These are phyloP conservation scores for Actinopyga echinites DNA, from an alignment of 53 echinoderm and acorn worm genomes.

Conservation along the genomic window DNA sequence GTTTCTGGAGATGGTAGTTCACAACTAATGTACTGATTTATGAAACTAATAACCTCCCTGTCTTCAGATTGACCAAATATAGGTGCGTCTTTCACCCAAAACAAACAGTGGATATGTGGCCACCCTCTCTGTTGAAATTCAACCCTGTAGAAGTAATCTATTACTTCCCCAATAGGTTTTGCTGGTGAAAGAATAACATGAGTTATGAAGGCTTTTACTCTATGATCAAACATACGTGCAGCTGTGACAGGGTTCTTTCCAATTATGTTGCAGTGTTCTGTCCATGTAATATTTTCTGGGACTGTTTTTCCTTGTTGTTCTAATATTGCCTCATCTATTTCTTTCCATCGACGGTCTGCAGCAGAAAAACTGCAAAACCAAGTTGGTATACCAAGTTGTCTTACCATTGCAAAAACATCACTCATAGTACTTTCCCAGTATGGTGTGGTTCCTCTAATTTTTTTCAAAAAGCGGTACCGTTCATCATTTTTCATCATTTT, in stretches of 20 bases:
- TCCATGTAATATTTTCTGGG: conserved; percentile 50
- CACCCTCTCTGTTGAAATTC: conserved; percentile 56
- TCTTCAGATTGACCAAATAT: background rate
- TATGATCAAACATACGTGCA: conserved; percentile 45
- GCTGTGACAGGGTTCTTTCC: conserved; percentile 72
- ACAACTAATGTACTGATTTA: background rate
- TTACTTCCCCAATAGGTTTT: conserved; percentile 32
- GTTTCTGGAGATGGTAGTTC: background rate
- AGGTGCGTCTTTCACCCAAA: conserved; percentile 67
- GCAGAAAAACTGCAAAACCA: conserved; percentile 60
- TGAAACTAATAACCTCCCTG: background rate
- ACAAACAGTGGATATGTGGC: conserved; percentile 55
- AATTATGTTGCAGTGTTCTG: conserved; percentile 59
- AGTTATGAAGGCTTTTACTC: conserved; percentile 25
- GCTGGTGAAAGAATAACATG: conserved; percentile 1
- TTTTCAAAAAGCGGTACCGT: conserved; percentile 53
- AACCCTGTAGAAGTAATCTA: conserved; percentile 55
- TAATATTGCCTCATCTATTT: conserved; percentile 51
- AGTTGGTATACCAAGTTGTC: conserved; percentile 43
- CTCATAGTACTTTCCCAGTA: conserved; percentile 53
- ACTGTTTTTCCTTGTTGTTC: conserved; percentile 52
- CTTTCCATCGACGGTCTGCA: conserved; percentile 63
- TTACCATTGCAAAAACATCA: conserved; percentile 66
- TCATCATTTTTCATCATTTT: conserved; percentile 53
- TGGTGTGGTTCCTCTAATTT: conserved; percentile 1